Base-by-base conservation (phyloP, 1,140 invertebrate genomes). In the Brachionus rotundiformis region DNA sequence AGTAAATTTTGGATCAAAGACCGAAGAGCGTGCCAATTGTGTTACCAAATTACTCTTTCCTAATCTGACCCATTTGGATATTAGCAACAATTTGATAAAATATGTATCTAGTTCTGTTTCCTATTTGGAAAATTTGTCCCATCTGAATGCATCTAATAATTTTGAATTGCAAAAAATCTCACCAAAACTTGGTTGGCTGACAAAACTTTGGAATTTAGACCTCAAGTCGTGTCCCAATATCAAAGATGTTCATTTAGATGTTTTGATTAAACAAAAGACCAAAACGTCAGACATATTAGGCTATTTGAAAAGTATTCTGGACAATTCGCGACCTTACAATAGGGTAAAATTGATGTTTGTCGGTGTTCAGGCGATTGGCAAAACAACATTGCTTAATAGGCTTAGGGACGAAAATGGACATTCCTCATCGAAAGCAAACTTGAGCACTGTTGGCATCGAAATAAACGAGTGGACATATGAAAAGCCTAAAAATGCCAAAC, bases 261-360 rank as follows among this genome's bases (percentile, higher is more conserved):
- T 36, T 2, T 65, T 81, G 10, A 81, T 92, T 65, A 95, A 95
- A 84, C 94, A 94, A 27, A 84, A 84, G 81, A 95, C 94, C 85
- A 96, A 96, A 89, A 97, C 95, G 4, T 94, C 95, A 91, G 96
- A 98, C 86, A 93, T 99, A 41, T 92, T 98, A 39, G 95, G 95
- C 0, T 98, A 98, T 88, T 90, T 99, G 0, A 95, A 96, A 86
- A 90, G 90, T 19, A 86, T 90, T 6, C 84, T 90, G n/a, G 90
- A 91, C 85, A 89, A 91, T 89, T 95, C 96, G 0, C 92, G 93
- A 85, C 93, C 94, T 0, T 98, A 98, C 87, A 93, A 94, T 4
- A 90, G 94, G 44, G 95, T 99, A 92, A 98, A 98, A 86, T 89
- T 99, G 2, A 98, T 99, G 96, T 92, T 99, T 61, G 95, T 98